Percentiles rank a stretch among this genome's conserved stretches.
Evolutionary conservation across 1,140 invertebrate genomes (phyloP).

Genomic region (Conus betulinus): DNA sequence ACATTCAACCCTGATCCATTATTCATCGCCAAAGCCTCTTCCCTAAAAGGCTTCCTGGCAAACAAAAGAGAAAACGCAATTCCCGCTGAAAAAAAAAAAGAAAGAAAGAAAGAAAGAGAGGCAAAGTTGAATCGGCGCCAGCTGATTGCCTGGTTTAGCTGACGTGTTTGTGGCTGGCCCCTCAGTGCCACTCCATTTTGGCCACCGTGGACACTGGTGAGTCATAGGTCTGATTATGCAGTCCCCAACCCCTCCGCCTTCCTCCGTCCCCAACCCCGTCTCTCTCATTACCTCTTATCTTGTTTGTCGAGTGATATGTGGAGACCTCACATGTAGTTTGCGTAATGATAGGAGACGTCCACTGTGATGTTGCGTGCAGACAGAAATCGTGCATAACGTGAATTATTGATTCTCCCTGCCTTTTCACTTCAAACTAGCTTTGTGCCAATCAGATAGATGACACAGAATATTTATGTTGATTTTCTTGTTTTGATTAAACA

Average conservation of each 20-base stretch:
- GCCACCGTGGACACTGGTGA: conserved; percentile 30
- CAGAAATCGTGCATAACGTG: background rate
- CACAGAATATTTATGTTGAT: background rate
- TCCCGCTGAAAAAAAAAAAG: background rate
- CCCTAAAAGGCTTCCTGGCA: background rate
- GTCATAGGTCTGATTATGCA: conserved; percentile 14
- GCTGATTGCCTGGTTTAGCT: conserved; percentile 15
- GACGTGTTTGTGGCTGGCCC: conserved; percentile 3
- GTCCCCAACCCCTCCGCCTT: background rate
- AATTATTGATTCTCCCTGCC: background rate
- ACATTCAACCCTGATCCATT: conserved; percentile 1
- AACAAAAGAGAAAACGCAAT: conserved; percentile 1
- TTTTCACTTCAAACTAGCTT: background rate
- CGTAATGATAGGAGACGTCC: conserved; percentile 6
- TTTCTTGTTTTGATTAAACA: background rate
- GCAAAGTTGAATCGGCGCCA: background rate
- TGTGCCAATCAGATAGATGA: background rate
- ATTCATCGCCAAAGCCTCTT: conserved; percentile 12
- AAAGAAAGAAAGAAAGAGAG: background rate
- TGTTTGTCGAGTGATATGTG: background rate
- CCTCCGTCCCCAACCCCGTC: background rate
- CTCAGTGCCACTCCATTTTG: background rate
- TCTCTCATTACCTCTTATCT: background rate
- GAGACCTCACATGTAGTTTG: background rate
- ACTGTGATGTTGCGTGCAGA: background rate